These are phyloP conservation scores for Pseudanteris insignis DNA, from an alignment of 2,888 invertebrate genomes.

Conservation along the genomic window DNA sequence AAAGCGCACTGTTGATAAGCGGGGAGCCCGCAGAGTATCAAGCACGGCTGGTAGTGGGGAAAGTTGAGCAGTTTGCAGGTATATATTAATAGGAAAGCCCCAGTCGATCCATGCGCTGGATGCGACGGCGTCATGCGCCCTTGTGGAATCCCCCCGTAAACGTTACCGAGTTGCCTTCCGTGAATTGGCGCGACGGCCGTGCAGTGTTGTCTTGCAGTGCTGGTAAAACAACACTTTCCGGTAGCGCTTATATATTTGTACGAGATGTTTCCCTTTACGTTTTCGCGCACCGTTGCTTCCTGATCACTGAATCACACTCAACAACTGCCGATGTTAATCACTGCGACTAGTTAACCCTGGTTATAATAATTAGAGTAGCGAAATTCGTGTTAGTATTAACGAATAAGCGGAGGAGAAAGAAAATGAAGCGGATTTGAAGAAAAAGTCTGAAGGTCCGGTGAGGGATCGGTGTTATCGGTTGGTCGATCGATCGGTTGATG, in stretches of 20 bases:
- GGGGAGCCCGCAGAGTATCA: no score
- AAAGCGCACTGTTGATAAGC: no score
- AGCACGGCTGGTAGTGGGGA: constrained; percentile 1
- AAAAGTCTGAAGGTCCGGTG: no score
- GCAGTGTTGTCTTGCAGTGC: constrained; percentile 53
- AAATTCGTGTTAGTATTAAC: no score
- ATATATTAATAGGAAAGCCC: constrained; percentile 47
- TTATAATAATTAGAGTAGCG: no score
- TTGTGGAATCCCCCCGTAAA: constrained; percentile 44
- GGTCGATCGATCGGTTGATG: background rate
- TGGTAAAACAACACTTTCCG: constrained; percentile 59
- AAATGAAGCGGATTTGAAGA: no score
- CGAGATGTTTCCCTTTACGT: constrained; percentile 41
- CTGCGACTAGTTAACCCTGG: no score
- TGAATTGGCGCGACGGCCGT: constrained; percentile 26
- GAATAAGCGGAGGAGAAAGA: background rate
- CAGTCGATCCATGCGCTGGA: constrained; percentile 62
- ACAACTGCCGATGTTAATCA: no score
- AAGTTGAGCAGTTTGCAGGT: constrained; percentile 41
- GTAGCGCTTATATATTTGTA: constrained; percentile 42
- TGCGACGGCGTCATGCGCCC: constrained; percentile 60
- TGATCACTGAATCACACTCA: no score
- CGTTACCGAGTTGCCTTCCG: constrained; percentile 21
- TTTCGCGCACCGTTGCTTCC: constrained; percentile 46
- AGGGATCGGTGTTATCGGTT: background rate